Base-by-base conservation (phyloP, 1,140 invertebrate genomes). In the Brachionus sp. region DNA sequence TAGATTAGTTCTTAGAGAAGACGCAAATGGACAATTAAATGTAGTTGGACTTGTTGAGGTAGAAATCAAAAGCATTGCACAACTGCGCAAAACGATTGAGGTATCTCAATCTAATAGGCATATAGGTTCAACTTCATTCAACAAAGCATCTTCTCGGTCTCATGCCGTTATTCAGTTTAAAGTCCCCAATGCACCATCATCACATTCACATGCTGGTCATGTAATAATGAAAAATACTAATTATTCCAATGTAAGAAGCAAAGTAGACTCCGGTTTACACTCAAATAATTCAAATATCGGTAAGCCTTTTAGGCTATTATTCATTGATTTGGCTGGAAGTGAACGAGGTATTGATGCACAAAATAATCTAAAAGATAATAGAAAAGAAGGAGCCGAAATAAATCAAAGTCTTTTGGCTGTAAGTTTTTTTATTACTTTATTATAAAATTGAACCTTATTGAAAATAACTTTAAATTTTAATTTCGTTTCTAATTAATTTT, bases 161-260 rank as follows among this genome's bases (percentile, higher is more conserved):
- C 88, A 89, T 82, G 88, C 88, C 35, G 83, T 89, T 3, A 85
- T 89, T 53, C 87, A 88, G 85, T 82, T 89, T 16, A 87, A 88
- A 83, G 85, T 89, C 50, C 77, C 68, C 6, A 42, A 78, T 77
- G 5, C 23, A 50, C 25, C 25, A 39, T 66, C 62, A 25, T 23
- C 37, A 19, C 16, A 82, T 16, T 66, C 35, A 10, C 44, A 46
- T 9, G 44, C 70, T 46, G 70, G 70, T 33, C 70, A 75, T 35
- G 42, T 46, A 12, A 75, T 75, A 13, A 75, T 75, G 39, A 78
- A 78, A 33, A 78, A 35, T 25, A 39, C 5, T 7, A 57, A 23
- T 37, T 78, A 46, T 16, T 37, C 29, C 5, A 62, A 16, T 37
- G 19, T 37, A 10, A 78, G 57, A 19, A 78, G 46, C 35, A 62